These are phyloP conservation scores for Eospalax fontanierii DNA, from an alignment of 2,797 vertebrate genomes.

Conservation along the genomic window DNA sequence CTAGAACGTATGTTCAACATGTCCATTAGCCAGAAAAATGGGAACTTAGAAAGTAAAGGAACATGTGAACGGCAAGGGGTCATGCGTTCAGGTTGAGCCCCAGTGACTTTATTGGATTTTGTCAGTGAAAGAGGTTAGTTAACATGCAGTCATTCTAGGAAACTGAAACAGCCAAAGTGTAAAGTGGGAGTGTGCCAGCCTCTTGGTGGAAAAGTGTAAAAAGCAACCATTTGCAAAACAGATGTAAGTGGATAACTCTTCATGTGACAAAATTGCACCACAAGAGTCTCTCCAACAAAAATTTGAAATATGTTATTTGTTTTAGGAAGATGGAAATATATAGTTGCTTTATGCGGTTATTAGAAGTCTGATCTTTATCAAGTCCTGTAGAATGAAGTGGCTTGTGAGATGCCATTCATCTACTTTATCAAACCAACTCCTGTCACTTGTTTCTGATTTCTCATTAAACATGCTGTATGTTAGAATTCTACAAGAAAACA, in stretches of 20 bases:
- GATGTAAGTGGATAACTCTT: slow-evolving; percentile 8
- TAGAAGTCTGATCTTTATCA: not conserved
- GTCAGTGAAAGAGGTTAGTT: not conserved
- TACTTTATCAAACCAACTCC: not conserved
- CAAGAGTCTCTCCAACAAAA: not conserved
- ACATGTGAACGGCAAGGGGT: not conserved
- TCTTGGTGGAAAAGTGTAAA: slow-evolving; percentile 2
- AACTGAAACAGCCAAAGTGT: not conserved
- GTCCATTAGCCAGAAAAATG: not conserved
- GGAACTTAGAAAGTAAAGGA: not conserved
- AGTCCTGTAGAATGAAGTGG: not conserved
- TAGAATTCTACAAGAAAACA: slow-evolving; percentile 5
- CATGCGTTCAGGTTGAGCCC: not conserved
- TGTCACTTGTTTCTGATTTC: slow-evolving; percentile 3
- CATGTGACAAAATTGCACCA: not conserved
- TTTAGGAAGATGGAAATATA: not conserved
- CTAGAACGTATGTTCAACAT: not conserved
- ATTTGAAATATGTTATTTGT: not conserved
- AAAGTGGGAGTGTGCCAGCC: not conserved
- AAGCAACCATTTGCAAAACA: slow-evolving; percentile 40
- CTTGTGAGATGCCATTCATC: slow-evolving; percentile 44
- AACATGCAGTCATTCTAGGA: not conserved
- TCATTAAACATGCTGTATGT: slow-evolving; percentile 14
- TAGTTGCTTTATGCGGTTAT: not conserved
- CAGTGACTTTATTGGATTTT: not conserved